Conservation (phyloP, 1,140 invertebrate species). For the Pseudoatta argentina region DNA sequence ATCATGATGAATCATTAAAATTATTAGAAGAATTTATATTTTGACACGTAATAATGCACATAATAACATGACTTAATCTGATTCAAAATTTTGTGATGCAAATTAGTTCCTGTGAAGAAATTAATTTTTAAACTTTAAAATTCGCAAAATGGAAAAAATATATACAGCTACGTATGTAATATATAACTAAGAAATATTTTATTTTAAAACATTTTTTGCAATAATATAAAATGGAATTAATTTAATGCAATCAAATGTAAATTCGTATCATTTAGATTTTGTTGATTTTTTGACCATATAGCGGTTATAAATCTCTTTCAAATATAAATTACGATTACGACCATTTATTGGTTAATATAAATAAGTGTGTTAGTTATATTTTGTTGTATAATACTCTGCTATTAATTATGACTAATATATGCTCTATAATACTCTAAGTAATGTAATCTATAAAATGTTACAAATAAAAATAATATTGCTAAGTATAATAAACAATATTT, state of each 20-base stretch:
- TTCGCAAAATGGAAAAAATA: not conserved
- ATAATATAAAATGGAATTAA: not conserved
- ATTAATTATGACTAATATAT: constrained; percentile 17
- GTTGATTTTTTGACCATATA: not conserved
- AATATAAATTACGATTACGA: not conserved
- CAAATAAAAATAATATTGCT: constrained; percentile 28
- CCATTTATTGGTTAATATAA: constrained; percentile 1
- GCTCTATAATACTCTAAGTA: constrained; percentile 31
- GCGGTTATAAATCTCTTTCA: not conserved
- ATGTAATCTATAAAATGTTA: constrained; percentile 37
- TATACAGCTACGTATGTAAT: not conserved
- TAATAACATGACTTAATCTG: no score
- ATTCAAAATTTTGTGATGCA: not conserved
- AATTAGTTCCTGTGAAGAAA: not conserved
- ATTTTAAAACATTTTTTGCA: not conserved
- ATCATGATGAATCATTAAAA: not conserved
- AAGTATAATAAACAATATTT: constrained; percentile 35
- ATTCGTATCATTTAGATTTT: not conserved
- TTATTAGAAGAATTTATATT: not conserved
- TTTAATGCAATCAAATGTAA: not conserved
- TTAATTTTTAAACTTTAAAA: constrained; percentile 13
- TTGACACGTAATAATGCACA: not conserved
- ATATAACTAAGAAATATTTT: not conserved
- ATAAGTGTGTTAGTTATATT: constrained; percentile 18
- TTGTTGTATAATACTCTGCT: constrained; percentile 14